Conservation (phyloP, 23 tunicate genomes). For the Ascidia mentula region DNA sequence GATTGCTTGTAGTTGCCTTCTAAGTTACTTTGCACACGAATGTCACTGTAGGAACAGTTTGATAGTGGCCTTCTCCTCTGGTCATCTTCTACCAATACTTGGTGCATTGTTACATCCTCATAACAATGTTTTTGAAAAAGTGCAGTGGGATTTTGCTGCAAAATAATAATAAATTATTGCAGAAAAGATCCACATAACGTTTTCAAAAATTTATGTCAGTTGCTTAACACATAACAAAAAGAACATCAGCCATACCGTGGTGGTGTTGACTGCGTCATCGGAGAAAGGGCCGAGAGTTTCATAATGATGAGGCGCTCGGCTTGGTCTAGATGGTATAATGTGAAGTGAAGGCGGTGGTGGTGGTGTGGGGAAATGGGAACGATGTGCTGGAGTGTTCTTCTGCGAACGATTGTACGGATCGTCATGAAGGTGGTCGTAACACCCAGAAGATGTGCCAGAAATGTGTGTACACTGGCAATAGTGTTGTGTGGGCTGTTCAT, state of each 20-base stretch:
- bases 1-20: slow-evolving; percentile 1
- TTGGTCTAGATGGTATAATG: neutral
- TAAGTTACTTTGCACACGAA: neutral
- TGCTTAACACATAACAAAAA: too few species aligned
- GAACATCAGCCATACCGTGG: too few species aligned
- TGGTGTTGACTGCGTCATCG: neutral
- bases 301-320: slow-evolving; percentile 47
- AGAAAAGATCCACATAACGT: too few species aligned
- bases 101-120: slow-evolving; percentile 9
- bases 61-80: neutral
- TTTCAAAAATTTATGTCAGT: too few species aligned
- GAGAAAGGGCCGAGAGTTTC: slow-evolving; percentile 75
- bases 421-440: slow-evolving; percentile 79
- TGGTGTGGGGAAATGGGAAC: neutral
- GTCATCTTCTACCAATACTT: neutral
- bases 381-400: neutral
- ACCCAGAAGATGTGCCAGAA: slow-evolving; percentile 44
- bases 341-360: neutral
- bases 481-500: slow-evolving; percentile 59
- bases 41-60: neutral
- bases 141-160: neutral
- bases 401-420: slow-evolving; percentile 6
- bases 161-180: neutral
- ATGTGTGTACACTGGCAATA: slow-evolving; percentile 33
- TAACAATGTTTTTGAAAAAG: slow-evolving; percentile 2